Conservation (phyloP, 2,113 vertebrate genomes). For the Cercopithecus mona region DNA sequence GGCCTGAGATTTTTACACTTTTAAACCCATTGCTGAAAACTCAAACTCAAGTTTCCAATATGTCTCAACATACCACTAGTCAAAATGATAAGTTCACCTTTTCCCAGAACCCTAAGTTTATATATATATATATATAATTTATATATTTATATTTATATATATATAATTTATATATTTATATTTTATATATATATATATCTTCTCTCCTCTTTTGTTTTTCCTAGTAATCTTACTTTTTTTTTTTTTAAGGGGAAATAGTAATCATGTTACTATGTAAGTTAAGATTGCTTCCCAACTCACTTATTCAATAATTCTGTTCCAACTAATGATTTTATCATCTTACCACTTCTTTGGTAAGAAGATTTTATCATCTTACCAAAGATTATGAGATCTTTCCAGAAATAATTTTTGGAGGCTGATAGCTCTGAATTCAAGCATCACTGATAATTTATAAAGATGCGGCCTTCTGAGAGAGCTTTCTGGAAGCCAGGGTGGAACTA, state of each 20-base stretch:
- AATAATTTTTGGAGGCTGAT: background rate
- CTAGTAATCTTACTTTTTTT: background rate
- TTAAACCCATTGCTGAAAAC: background rate
- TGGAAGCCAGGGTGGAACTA: background rate
- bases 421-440: background rate
- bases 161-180: no score
- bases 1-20: background rate
- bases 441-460: background rate
- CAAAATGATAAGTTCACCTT: background rate
- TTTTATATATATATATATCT: background rate
- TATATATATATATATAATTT: background rate
- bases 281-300: background rate
- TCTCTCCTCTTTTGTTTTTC: background rate
- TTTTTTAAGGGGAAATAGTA: background rate
- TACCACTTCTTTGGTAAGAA: no score
- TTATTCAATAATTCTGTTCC: background rate
- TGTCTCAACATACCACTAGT: background rate
- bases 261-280: background rate
- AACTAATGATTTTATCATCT: background rate
- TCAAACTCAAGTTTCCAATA: background rate
- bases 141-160: background rate
- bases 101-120: background rate
- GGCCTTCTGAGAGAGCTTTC: background rate
- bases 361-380: no score
- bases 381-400: background rate